A percentile compares a stretch with the other conserved stretches of the same genome.
Evolutionary conservation across 2,113 vertebrate species (phyloP).

Genomic region (Nycticryphes semicollaris): DNA sequence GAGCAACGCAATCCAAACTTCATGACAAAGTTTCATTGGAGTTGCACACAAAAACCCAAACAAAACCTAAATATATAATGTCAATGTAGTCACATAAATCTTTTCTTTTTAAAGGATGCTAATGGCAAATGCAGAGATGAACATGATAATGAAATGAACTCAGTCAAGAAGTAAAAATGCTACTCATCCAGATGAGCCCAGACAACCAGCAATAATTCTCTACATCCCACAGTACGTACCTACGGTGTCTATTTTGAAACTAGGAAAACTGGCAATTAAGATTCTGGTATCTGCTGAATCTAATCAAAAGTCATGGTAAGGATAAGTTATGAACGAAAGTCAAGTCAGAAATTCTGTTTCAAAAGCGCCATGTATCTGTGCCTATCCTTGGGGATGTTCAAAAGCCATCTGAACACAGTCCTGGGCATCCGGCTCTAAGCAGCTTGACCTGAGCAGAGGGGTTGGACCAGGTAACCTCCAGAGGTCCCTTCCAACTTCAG

Average conservation of each 20-base stretch:
- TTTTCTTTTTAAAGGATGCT: neutral
- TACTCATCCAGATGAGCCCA: neutral
- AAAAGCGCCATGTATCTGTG: neutral
- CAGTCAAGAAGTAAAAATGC: neutral
- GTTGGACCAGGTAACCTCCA: neutral
- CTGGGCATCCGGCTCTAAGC: neutral
- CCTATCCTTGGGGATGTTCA: neutral
- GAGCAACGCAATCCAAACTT: neutral
- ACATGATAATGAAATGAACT: neutral
- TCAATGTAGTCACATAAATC: neutral
- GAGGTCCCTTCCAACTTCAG: neutral
- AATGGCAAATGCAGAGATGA: neutral
- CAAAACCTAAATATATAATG: neutral
- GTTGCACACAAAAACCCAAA: neutral
- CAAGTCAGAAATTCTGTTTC: neutral
- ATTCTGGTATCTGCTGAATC: neutral
- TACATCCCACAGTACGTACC: fast-evolving
- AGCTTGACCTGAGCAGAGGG: neutral
- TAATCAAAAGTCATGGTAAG: neutral
- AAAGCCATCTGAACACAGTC: neutral
- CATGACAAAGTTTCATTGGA: neutral
- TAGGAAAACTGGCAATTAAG: neutral
- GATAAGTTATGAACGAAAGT: neutral
- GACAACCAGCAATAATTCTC: neutral
- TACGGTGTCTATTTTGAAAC: neutral